These are phyloP conservation scores for Lithobates pipiens DNA, from an alignment of 2,797 vertebrate genomes.

Conservation along the genomic window DNA sequence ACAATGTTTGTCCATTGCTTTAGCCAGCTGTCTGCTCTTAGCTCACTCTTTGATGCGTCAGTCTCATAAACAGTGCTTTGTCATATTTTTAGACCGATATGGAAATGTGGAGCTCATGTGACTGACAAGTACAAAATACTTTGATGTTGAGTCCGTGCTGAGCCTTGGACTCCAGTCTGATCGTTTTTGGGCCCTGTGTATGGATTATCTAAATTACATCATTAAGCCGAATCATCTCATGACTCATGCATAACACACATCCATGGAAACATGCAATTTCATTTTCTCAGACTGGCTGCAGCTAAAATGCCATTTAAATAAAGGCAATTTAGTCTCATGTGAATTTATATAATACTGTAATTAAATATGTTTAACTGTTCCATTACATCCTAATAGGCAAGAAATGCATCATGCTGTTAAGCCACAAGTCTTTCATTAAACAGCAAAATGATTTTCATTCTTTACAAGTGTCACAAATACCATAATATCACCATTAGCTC, in stretches of 20 bases:
- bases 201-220: slow-evolving; percentile 16
- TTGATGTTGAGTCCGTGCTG: neutral
- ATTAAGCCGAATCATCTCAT: neutral
- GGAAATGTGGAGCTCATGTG: neutral
- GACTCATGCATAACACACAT: slow-evolving; percentile 31
- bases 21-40: too few species aligned
- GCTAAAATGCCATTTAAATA: slow-evolving; percentile 31
- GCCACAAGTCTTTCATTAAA: slow-evolving; percentile 26
- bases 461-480: slow-evolving; percentile 32
- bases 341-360: slow-evolving; percentile 21
- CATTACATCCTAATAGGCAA: slow-evolving; percentile 34
- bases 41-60: neutral
- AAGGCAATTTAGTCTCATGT: slow-evolving; percentile 37
- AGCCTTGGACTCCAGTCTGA: neutral
- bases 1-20: too few species aligned
- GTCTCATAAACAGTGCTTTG: neutral
- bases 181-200: neutral
- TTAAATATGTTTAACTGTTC: slow-evolving; percentile 47
- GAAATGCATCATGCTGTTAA: slow-evolving; percentile 33
- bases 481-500: slow-evolving; percentile 26
- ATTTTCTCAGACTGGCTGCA: slow-evolving; percentile 13
- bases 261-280: slow-evolving; percentile 30
- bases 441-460: slow-evolving; percentile 21
- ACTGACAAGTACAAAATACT: neutral
- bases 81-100: neutral